Conservation (phyloP, 2,113 vertebrate species). For the Salvelinus alpinus region DNA sequence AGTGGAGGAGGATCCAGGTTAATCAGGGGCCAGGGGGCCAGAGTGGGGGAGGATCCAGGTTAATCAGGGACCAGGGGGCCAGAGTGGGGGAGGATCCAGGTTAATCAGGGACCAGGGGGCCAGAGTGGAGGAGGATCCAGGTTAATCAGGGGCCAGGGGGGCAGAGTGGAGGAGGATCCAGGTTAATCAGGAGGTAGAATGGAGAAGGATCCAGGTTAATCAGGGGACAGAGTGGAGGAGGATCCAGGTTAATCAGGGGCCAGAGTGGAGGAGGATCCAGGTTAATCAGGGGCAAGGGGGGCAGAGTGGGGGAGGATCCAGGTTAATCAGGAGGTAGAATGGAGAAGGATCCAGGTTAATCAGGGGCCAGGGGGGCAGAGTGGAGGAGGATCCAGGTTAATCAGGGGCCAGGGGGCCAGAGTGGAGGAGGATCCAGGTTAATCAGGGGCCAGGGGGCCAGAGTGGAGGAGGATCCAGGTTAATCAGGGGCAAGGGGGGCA, state of each 20-base stretch:
- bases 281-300: neutral
- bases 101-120: too few species aligned
- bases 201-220: neutral
- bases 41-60: neutral
- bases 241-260: neutral
- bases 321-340: neutral
- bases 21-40: too few species aligned
- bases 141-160: neutral
- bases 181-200: neutral
- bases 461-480: too few species aligned
- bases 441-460: too few species aligned
- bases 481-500: too few species aligned
- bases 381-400: neutral
- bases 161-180: neutral
- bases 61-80: too few species aligned
- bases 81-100: neutral
- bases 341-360: neutral
- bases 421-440: too few species aligned
- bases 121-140: neutral
- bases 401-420: too few species aligned
- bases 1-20: neutral
- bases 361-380: too few species aligned
- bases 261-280: neutral
- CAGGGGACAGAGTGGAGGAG: neutral
- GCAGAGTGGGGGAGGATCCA: neutral